Evolutionary conservation across 2,888 invertebrate genomes (phyloP), one percentile per base, ranked within the genome.

Genomic region (Subacronicta megacephala): DNA sequence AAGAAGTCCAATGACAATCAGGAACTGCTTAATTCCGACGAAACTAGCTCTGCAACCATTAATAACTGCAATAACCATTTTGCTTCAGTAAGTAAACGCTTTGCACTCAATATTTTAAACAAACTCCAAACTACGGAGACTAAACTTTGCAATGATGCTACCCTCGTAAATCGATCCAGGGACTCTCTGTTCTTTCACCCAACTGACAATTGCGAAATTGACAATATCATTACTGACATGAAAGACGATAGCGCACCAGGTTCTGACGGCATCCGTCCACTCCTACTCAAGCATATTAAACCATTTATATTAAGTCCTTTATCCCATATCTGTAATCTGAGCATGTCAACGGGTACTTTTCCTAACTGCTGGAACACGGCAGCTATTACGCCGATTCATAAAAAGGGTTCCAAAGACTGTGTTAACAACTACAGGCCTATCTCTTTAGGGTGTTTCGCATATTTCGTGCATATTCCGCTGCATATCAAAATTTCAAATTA

Each of bases 311-410:
- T 42, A 3, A 12, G 3, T 12, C 42, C 42, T 3, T 12, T 42
- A 12, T 26, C 42, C 6, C 42, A 42, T 16, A 42, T 42, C 12
- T 42, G 16, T 16, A 29, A 26, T 26, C 3, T 16, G 5, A 29
- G 29, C 29, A 42, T 42, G 7, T 16, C 42, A 29, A 42, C 42
- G 42, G 29, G 42, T 29, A 42, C 6, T 5, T 42, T 42, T 16
- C 16, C 16, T 15, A 12, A 16, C 12, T 42, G 12, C 26, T 42
- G 16, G 42, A 16, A 29, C 10, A 10, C 20, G 12, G 42, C 42
- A 5, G 16, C 10, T 26, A n/a, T 42, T 6, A 26, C 16, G 12
- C 42, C 42, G 26, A 42, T 29, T 16, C n/a, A 29, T 1, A 42
- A 42, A 13, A 16, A 29, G 10, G 42, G 42, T 3, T 13, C 0